Base-by-base conservation (phyloP, 2,113 vertebrate genomes). In the Zapus hudsonius region DNA sequence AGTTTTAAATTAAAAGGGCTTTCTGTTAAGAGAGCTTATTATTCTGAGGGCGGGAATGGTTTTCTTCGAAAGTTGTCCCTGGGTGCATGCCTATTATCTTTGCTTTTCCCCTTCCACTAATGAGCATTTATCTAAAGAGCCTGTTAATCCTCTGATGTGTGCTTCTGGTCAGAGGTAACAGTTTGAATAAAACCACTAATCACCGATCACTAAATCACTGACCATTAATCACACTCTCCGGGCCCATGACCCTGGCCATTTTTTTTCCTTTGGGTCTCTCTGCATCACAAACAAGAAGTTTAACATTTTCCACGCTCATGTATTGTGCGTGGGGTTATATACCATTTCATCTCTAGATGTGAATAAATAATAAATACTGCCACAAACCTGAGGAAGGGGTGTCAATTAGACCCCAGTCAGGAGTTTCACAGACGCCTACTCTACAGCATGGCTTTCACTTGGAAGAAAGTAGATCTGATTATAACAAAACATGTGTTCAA, bases 131-230 rank as follows among this genome's bases (percentile, higher is more conserved):
- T 98, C 98, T 98, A 98, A 98, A 98, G 98, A 98, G 98, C 97
- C 98, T 97, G 98, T 97, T 98, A 98, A 98, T 98, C 98, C 98
- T 98, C 98, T 98, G 98, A 98, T 98, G 98, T 97, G 97, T 98
- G 98, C 98, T 98, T 98, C 98, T 98, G 98, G 98, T 98, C 98
- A 98, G 98, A 98, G 98, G 98, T 98, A 98, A 98, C 98, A 98
- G 98, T 98, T 98, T 98, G 98, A 98, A 98, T 98, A 98, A 98
- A 98, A 98, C 98, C 98, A 97, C 98, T 98, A 98, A 98, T 98
- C 98, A 98, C 97, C 98, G 98, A 98, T 98, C 98, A 97, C 97
- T 98, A 98, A 97, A 98, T 98, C 97, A 98, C 97, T 97, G 97
- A 98, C 98, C 98, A 98, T 98, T 98, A 98, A 98, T 98, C 98